A percentile compares a stretch with the other conserved stretches of the same genome.
These are phyloP conservation scores for Fulmarus glacialis DNA, from an alignment of 2,113 vertebrate genomes.

Conservation along the genomic window DNA sequence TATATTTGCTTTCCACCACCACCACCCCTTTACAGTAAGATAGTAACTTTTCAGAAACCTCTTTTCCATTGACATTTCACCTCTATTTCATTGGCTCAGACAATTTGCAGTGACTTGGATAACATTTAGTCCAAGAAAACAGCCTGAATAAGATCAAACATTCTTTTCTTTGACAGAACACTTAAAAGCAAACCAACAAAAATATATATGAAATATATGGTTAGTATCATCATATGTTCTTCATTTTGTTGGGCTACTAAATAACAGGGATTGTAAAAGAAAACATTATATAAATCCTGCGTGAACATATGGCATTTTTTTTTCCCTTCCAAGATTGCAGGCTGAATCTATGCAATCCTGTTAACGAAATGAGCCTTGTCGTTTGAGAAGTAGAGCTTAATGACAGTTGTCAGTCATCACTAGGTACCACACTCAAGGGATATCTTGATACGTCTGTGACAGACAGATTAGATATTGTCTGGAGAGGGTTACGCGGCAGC, in stretches of 20 bases:
- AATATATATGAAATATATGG: not conserved
- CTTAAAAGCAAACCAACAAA: not conserved
- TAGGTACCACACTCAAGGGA: constrained; percentile 4
- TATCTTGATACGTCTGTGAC: not conserved
- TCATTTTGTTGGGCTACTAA: not conserved
- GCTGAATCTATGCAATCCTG: not conserved
- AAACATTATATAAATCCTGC: not conserved
- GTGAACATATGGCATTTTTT: not conserved
- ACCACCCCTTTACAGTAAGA: not conserved
- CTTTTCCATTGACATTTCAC: not conserved
- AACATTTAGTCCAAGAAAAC: not conserved
- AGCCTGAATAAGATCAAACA: not conserved
- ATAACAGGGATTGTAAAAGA: not conserved
- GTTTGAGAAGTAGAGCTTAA: not conserved
- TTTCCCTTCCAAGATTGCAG: not conserved
- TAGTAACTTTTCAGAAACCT: not conserved
- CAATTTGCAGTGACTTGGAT: not conserved
- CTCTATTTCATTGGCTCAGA: not conserved
- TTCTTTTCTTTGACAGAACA: not conserved
- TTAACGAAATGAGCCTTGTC: constrained; percentile 41
- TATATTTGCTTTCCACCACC: not conserved
- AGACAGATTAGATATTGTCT: constrained; percentile 43
- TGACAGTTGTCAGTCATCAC: constrained; percentile 43
- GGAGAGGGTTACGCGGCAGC: not conserved
- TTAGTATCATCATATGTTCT: not conserved